These are phyloP conservation scores for Crocuta crocuta DNA, from an alignment of 2,113 vertebrate genomes.

Conservation along the genomic window DNA sequence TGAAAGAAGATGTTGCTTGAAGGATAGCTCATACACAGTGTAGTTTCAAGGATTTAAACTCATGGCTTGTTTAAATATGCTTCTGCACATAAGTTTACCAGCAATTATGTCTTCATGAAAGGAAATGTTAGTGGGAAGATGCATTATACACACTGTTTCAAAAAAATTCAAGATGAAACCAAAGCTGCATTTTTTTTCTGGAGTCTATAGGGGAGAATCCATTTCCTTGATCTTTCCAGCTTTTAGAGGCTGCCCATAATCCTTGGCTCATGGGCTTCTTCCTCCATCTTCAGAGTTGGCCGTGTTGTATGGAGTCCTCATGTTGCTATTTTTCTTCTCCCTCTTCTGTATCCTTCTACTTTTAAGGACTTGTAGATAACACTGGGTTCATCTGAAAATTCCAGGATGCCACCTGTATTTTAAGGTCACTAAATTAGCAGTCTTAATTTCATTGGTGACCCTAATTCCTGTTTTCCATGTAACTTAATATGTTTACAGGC, in stretches of 20 bases:
- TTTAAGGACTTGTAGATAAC: background rate
- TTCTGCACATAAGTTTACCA: background rate
- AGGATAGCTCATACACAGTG: background rate
- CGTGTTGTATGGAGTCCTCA: background rate
- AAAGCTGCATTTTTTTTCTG: background rate
- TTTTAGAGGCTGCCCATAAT: background rate
- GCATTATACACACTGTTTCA: background rate
- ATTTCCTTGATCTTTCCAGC: background rate
- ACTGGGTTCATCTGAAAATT: background rate
- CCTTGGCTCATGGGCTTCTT: background rate
- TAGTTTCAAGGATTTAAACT: background rate
- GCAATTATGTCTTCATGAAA: background rate
- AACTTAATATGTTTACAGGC: background rate
- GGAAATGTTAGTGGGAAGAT: background rate
- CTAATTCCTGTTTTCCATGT: background rate
- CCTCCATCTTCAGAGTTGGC: background rate
- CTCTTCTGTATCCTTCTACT: background rate
- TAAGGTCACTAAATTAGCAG: background rate
- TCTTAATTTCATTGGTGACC: background rate
- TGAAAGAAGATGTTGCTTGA: background rate
- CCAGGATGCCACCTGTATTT: background rate
- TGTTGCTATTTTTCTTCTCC: background rate
- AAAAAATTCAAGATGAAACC: background rate
- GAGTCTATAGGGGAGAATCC: background rate
- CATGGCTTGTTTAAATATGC: background rate